Conservation (phyloP, 2,888 invertebrate species). For the Chromoteleia sp. region DNA sequence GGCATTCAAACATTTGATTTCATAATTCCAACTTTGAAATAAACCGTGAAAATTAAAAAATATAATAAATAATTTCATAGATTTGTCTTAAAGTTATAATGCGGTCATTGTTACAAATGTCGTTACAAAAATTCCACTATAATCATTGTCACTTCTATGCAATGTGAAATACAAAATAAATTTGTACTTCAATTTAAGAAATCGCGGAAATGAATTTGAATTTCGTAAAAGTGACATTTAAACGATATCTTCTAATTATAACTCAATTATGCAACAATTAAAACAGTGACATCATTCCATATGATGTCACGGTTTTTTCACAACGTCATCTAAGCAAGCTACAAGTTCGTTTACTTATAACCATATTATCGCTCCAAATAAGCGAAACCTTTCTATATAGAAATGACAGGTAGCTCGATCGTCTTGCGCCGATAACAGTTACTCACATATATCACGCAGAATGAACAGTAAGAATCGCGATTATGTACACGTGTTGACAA, state of each 20-base stretch:
- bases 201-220: not conserved
- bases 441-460: slow-evolving; percentile 3
- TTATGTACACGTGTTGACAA: slow-evolving; percentile 30
- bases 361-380: slow-evolving; percentile 11
- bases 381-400: not conserved
- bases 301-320: too few species aligned
- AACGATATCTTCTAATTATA: not conserved
- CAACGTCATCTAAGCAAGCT: slow-evolving; percentile 12
- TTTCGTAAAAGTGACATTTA: not conserved
- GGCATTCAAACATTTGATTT: too few species aligned
- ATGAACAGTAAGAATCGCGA: slow-evolving; percentile 23
- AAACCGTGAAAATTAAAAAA: too few species aligned
- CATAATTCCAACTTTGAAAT: too few species aligned
- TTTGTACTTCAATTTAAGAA: too few species aligned
- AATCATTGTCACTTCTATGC: too few species aligned
- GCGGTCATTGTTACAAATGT: too few species aligned
- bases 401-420: slow-evolving; percentile 31
- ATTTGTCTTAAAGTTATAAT: too few species aligned
- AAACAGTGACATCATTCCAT: slow-evolving; percentile 14
- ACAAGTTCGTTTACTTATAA: slow-evolving; percentile 24
- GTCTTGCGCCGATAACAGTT: slow-evolving; percentile 22
- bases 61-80: too few species aligned
- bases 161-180: not conserved
- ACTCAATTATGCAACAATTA: slow-evolving; percentile 20
- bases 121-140: too few species aligned